Base-by-base conservation (phyloP, 2,888 invertebrate species). In the Tuta absoluta region DNA sequence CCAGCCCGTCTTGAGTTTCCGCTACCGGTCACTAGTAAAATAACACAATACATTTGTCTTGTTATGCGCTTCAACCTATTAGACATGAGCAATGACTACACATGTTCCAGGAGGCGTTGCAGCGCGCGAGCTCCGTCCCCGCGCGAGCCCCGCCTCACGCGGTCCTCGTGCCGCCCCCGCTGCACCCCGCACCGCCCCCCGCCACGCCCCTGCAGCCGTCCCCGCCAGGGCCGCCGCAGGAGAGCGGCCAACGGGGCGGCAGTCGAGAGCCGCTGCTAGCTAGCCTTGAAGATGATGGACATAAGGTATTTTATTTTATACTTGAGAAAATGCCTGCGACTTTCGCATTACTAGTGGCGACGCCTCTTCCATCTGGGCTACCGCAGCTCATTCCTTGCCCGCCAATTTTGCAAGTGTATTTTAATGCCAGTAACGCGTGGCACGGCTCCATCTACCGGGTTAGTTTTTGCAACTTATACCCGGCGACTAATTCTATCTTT, bases 261-360 rank as follows among this genome's bases (percentile, higher is more conserved):
- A 94, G 94, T 63, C 89, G 94, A 57, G 95, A 95, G 82, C 95
- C 95, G 45, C 86, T 95, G 72, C 91, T 95, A 62, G 94, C 93
- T 77, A 91, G 91, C 68, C 84, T 91, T 68, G 91, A 92, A 72
- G 91, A 91, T 71, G 89, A 92, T 73, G 87, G 89, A 53, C 86
- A 86, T 70, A 89, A 90, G 86, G 89, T 85, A 67, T 28, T 19
- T 12, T 17, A 10, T 41, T 33, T 33, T 33, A 33, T 33, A 7
- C 5, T 33, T 33, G 3, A 33, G 33, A 7, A 33, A n/a, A n/a
- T n/a, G n/a, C n/a, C n/a, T n/a, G n/a, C n/a, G n/a, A n/a, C n/a
- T n/a, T n/a, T n/a, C n/a, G n/a, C n/a, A n/a, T n/a, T n/a, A n/a
- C n/a, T n/a, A n/a, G n/a, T n/a, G n/a, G n/a, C n/a, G n/a, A n/a